phyloP scores from a whole-genome alignment of 2,113 vertebrate genomes.

The Eonycteris spelaea region DNA sequence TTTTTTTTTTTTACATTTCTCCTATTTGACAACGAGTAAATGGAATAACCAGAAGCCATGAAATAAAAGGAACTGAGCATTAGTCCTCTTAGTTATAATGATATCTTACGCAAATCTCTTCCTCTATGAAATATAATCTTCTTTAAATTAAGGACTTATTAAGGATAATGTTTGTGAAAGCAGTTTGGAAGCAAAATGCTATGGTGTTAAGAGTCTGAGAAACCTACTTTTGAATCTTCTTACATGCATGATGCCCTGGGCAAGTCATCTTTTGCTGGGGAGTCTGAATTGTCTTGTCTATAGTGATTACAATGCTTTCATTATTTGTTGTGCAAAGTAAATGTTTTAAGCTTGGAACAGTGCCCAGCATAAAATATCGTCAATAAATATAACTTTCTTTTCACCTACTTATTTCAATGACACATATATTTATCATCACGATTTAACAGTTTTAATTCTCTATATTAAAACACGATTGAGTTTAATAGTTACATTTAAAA shows the following conservation, averaged over 20 bases:
- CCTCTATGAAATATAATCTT: background rate
- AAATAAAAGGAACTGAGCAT: background rate
- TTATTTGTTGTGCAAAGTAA: background rate
- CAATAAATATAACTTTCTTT: background rate
- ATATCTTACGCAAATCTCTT: background rate
- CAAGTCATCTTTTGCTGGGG: background rate
- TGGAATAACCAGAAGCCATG: background rate
- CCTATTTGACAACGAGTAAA: background rate
- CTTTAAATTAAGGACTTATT: background rate
- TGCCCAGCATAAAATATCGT: background rate
- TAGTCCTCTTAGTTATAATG: background rate
- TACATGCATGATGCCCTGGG: background rate
- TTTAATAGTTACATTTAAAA: background rate
- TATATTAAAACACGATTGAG: background rate
- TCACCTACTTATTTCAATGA: background rate
- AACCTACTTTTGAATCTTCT: background rate
- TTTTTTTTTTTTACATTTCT: background rate
- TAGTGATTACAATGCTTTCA: background rate
- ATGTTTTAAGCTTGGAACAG: background rate
- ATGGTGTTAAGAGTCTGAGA: background rate
- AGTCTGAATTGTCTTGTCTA: background rate
- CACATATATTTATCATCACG: background rate
- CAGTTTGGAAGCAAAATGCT: background rate
- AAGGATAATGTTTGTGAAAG: background rate
- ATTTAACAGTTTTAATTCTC: background rate